A percentile compares a stretch with the other conserved stretches of the same genome.
Evolutionary conservation across 2,888 invertebrate genomes (phyloP).

Genomic region (Watsonalla binaria): DNA sequence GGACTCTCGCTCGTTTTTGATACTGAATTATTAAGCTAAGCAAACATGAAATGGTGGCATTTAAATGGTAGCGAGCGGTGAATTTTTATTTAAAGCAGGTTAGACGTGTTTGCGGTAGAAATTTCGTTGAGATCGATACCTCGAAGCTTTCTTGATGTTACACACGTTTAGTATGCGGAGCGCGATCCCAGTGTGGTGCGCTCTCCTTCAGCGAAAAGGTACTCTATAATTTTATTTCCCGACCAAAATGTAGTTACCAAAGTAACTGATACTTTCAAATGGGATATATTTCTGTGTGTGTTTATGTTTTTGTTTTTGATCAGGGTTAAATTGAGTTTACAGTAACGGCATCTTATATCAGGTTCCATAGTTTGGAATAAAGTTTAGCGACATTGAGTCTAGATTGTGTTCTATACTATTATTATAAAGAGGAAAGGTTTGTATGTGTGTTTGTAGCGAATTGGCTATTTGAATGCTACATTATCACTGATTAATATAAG

Average conservation of each 20-base stretch:
- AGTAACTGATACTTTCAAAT: constrained; percentile 68
- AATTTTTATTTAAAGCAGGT: constrained; percentile 11
- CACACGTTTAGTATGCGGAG: constrained; percentile 55
- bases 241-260: constrained; percentile 72
- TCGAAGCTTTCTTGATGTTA: constrained; percentile 27
- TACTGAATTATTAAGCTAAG: too few species aligned
- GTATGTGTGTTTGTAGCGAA: too few species aligned
- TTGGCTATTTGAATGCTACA: too few species aligned
- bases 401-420: background rate
- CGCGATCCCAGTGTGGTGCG: constrained; percentile 64
- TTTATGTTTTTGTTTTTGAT: constrained; percentile 43
- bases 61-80: background rate
- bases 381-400: too few species aligned
- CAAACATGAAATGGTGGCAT: too few species aligned
- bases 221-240: constrained; percentile 78
- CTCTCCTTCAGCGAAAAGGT: constrained; percentile 68
- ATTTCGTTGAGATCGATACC: constrained; percentile 57
- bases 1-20: background rate
- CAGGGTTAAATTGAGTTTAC: constrained; percentile 39
- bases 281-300: constrained; percentile 44
- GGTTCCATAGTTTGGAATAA: constrained; percentile 5
- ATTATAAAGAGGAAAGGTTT: too few species aligned
- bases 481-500: too few species aligned
- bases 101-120: constrained; percentile 42
- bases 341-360: constrained; percentile 15